Conservation (phyloP, 2,888 invertebrate genomes). For the Epirrita christyi region DNA sequence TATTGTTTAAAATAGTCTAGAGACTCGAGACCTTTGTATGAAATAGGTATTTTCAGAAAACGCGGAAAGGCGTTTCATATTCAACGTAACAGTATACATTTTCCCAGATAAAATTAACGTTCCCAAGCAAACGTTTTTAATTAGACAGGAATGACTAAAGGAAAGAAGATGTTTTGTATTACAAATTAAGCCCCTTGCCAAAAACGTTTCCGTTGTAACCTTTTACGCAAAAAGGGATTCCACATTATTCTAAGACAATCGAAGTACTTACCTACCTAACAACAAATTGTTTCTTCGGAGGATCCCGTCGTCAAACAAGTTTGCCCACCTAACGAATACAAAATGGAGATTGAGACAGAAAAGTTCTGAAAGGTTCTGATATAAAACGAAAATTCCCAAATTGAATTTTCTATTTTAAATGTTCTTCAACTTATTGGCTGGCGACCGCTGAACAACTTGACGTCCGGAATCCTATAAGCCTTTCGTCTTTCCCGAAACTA, state of each 20-base stretch:
- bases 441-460: conserved; percentile 15
- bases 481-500: conserved; percentile 6
- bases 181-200: conserved; percentile 12
- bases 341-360: conserved; percentile 51
- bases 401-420: conserved; percentile 30
- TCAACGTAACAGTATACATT: too few relatives aligned
- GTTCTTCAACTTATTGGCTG: conserved; percentile 28
- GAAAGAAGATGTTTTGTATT: conserved; percentile 18
- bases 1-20: neutral
- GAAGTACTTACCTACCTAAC: too few relatives aligned
- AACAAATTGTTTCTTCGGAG: conserved; percentile 37
- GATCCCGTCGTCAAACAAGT: conserved; percentile 45
- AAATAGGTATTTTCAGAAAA: too few relatives aligned
- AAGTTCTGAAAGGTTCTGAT: conserved; percentile 61
- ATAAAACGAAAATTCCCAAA: conserved; percentile 35
- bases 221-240: conserved; percentile 18
- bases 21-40: neutral
- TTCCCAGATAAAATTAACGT: too few relatives aligned
- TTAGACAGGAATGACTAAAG: conserved; percentile 13
- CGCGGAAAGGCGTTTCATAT: too few relatives aligned
- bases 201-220: conserved; percentile 5
- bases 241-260: conserved; percentile 16
- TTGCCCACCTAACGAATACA: conserved; percentile 45
- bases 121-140: conserved; percentile 8
- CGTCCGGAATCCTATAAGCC: conserved; percentile 8